Conservation (phyloP, 2,888 invertebrate species). For the Tiliacea citrago region DNA sequence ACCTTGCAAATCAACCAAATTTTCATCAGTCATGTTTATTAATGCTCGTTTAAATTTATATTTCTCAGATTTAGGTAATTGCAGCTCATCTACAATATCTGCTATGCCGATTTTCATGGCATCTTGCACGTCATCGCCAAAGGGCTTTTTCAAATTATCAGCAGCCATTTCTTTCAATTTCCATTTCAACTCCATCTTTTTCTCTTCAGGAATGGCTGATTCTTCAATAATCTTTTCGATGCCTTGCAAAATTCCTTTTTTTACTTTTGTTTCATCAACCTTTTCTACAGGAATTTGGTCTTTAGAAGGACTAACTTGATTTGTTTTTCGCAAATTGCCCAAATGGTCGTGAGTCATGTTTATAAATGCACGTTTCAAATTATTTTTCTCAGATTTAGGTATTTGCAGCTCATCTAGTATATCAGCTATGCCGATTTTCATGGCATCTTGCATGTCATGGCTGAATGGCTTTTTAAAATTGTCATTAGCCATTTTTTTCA, state of each 20-base stretch:
- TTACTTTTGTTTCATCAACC: neutral
- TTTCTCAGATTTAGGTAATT: slow-evolving; percentile 14
- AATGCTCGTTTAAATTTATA: slow-evolving; percentile 4
- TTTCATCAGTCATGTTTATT: neutral
- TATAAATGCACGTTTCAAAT: slow-evolving; percentile 45
- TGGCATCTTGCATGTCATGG: neutral
- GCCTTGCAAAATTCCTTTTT: neutral
- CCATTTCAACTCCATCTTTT: neutral
- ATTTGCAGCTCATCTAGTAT: slow-evolving; percentile 37
- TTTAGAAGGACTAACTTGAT: neutral
- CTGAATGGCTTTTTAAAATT: neutral
- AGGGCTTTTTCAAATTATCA: neutral
- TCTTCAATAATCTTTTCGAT: neutral
- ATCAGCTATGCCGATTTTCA: slow-evolving; percentile 38
- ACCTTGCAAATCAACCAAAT: neutral
- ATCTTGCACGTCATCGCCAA: slow-evolving; percentile 1
- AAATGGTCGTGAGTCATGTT: neutral
- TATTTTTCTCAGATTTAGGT: slow-evolving; percentile 39
- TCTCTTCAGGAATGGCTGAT: neutral
- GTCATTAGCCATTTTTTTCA: neutral
- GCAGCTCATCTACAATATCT: slow-evolving; percentile 2
- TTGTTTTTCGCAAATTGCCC: too few species aligned
- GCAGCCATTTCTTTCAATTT: neutral
- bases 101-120: neutral
- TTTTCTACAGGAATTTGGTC: neutral